Percentiles rank a stretch among this genome's conserved stretches.
These are phyloP conservation scores for Ranitomeya imitator DNA, from an alignment of 2,113 vertebrate genomes.

Conservation along the genomic window DNA sequence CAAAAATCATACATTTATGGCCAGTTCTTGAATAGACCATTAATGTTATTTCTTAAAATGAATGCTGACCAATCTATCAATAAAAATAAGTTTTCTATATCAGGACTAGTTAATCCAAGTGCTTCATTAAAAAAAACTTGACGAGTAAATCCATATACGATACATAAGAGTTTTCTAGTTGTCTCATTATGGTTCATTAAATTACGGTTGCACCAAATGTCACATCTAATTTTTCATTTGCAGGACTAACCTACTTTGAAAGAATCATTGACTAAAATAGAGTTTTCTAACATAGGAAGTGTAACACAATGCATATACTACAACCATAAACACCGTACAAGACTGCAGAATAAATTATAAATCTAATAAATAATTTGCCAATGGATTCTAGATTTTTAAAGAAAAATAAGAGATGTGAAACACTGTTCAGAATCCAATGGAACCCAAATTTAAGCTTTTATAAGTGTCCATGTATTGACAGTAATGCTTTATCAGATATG, in stretches of 20 bases:
- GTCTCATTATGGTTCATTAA: constrained; percentile 25
- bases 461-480: background rate
- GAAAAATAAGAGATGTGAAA: background rate
- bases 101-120: background rate
- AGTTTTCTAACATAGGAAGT: background rate
- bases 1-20: too few species aligned
- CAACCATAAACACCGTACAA: background rate
- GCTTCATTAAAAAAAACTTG: background rate
- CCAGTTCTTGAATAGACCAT: background rate
- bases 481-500: background rate
- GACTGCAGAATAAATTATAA: too few species aligned
- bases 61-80: background rate
- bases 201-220: constrained; percentile 9
- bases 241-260: constrained; percentile 21
- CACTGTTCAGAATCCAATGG: background rate
- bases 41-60: background rate
- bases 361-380: background rate
- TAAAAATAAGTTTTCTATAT: background rate
- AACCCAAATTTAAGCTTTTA: background rate
- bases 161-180: background rate
- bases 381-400: background rate
- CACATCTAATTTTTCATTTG: constrained; percentile 24
- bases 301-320: constrained; percentile 2
- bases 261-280: constrained; percentile 28
- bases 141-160: background rate